Base-by-base conservation (phyloP, 2,113 vertebrate genomes). In the Lasiurus borealis region DNA sequence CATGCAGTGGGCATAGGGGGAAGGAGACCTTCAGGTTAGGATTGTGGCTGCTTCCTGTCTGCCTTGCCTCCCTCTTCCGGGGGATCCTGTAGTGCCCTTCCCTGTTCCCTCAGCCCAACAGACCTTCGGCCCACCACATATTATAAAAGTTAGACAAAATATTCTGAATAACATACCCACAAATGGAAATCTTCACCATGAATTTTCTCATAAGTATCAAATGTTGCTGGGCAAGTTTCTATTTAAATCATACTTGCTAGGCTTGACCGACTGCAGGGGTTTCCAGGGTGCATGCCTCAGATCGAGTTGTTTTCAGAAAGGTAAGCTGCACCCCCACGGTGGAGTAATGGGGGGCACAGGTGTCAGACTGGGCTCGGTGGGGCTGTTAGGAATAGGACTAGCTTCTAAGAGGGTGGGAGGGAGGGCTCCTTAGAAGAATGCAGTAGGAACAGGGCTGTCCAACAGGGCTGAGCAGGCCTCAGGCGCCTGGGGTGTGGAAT, bases 221-320 rank as follows among this genome's bases (percentile, higher is more conserved):
- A 96, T 90, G 94, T 85, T 97, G 96, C 88, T 23, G 36, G 85
- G 64, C 96, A 85, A 91, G 97, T 97, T 97, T 97, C 95, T 97
- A 85, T 97, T 95, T 97, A 92, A 87, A 76, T 96, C 62, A 52
- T 23, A 19, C 48, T 92, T 0, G 27, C 36, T 83, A 48, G 54
- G 82, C 94, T 88, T 95, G 92, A 73, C 62, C 73, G 66, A 23
- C 34, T 78, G 25, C 85, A 40, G 71, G 44, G 68, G 85, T 76
- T 90, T 78, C 64, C 31, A 2, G 54, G n/a, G 85, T 50, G 3
- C 54, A 14, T n/a, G 52, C 76, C 83, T 75, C 90, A 54, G 78
- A 71, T 21, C 36, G 68, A 54, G 93, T 68, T 69, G 34, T 44
- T 91, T 94, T 92, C 77, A 85, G 29, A 46, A 91, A 90, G 90